Conservation (phyloP, 2,113 vertebrate species). For the Heterotilapia buettikoferi region DNA sequence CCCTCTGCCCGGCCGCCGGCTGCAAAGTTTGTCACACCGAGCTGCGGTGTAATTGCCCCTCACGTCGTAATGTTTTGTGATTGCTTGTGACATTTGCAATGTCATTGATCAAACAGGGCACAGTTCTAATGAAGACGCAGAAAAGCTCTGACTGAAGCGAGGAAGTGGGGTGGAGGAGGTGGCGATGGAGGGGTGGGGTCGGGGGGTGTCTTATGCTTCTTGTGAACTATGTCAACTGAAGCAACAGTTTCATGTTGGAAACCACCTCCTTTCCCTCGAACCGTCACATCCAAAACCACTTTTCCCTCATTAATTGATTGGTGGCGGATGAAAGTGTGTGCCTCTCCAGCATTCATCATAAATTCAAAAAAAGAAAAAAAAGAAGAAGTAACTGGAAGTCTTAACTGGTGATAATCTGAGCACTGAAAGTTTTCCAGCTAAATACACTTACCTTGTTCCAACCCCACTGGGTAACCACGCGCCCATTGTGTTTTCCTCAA, state of each 20-base stretch:
- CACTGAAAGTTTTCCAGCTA: slow-evolving; percentile 42
- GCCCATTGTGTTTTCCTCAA: slow-evolving; percentile 60
- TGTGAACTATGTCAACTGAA: not conserved
- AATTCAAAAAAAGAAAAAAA: not conserved
- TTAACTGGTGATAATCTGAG: slow-evolving; percentile 30
- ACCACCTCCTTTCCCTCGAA: not conserved
- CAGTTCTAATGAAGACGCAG: not conserved
- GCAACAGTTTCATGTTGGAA: slow-evolving; percentile 37
- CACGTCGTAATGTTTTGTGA: not conserved
- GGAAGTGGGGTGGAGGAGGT: not conserved
- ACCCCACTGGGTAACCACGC: slow-evolving; percentile 3
- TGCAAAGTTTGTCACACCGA: slow-evolving; percentile 40
- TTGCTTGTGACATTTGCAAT: slow-evolving; percentile 40
- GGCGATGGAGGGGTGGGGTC: not conserved
- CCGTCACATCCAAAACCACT: slow-evolving; percentile 1
- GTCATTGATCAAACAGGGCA: slow-evolving; percentile 28
- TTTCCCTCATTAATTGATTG: slow-evolving; percentile 15
- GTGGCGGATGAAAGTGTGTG: not conserved
- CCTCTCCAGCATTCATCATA: not conserved
- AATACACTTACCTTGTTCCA: slow-evolving; percentile 12
- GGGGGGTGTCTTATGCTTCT: not conserved
- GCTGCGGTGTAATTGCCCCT: slow-evolving; percentile 10
- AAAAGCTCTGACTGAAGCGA: not conserved
- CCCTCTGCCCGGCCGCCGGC: not conserved
- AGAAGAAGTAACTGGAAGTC: slow-evolving; percentile 2